Evolutionary conservation across 2,888 invertebrate genomes (phyloP), one percentile per base, ranked within the genome.

Genomic region (Trichogramma dendrolimi): DNA sequence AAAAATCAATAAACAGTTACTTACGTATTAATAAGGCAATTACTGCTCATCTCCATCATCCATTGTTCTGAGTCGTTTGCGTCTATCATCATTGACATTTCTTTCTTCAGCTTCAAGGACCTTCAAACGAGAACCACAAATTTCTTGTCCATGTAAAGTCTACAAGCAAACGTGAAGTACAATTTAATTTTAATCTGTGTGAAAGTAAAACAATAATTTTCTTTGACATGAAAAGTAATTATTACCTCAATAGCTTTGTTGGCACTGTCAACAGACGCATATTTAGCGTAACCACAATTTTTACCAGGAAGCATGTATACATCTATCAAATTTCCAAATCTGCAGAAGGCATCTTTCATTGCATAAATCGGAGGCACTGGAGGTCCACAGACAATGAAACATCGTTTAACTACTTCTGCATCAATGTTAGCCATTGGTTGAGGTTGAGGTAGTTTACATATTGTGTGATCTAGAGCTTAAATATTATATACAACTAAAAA

Each of bases 281-380:
- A 96, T 72, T 93, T 92, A 5, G 92, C 95, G 80, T 94, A 96
- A 0, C 96, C 96, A 79, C 92, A 94, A 73, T 93, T 95, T 75
- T 92, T 91, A 75, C 94, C 91, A 54, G 89, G 89, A 69, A 96
- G 81, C 77, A 95, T 87, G 75, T 93, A 95, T 3, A 94, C 92
- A 78, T 94, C 94, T 62, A 95, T 93, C 7, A 96, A 83, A 75
- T 90, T 87, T 5, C 94, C 95, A 81, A 96, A 96, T 72, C 95
- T 86, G 71, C 92, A 92, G 78, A 96, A 96, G 27, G 92, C 86
- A 78, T 96, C 94, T 71, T 90, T 87, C 73, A 96, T 82, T 39
- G 91, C 88, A 63, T 88, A 85, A 68, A 88, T 82, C 1, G 92
- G 88, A 10, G 94, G 91, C 51, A 93, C 75, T 27, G 79, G 79